These are phyloP conservation scores for Terrapene triunguis DNA, from an alignment of 2,113 vertebrate genomes.

Conservation along the genomic window DNA sequence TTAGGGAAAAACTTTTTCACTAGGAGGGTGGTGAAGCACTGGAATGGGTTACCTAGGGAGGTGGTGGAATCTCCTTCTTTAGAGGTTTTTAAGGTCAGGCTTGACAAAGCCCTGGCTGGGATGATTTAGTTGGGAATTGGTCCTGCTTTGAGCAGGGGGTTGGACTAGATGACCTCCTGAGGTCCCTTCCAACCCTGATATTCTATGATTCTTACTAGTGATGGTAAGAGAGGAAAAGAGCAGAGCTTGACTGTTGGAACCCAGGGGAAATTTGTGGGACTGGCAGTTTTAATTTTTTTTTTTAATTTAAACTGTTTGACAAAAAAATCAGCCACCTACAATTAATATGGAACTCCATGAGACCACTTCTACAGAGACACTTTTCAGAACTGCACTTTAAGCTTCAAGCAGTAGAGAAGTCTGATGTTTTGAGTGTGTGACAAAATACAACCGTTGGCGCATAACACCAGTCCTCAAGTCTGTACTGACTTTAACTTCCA, in stretches of 20 bases:
- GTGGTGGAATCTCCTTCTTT: no score
- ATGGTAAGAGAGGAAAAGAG: background rate
- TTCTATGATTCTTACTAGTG: no score
- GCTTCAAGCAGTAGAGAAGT: background rate
- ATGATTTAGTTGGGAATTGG: no score
- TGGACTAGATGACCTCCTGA: no score
- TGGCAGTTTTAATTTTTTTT: background rate
- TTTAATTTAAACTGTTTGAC: background rate
- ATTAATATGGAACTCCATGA: background rate
- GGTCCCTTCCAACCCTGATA: no score
- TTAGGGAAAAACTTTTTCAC: no score
- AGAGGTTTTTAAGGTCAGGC: no score
- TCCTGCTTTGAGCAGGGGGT: no score
- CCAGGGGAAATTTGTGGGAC: background rate
- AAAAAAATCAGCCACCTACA: background rate
- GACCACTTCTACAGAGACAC: background rate
- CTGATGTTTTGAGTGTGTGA: background rate
- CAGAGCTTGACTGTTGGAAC: background rate
- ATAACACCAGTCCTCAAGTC: rapidly evolving
- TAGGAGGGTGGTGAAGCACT: no score
- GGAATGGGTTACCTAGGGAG: no score
- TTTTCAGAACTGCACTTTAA: background rate
- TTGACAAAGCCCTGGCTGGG: no score
- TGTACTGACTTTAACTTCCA: background rate
- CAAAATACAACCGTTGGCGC: rapidly evolving